Percentiles rank a stretch among this genome's conserved stretches.
These are phyloP conservation scores for Nymphalis polychloros DNA, from an alignment of 2,888 invertebrate species.

Conservation along the genomic window DNA sequence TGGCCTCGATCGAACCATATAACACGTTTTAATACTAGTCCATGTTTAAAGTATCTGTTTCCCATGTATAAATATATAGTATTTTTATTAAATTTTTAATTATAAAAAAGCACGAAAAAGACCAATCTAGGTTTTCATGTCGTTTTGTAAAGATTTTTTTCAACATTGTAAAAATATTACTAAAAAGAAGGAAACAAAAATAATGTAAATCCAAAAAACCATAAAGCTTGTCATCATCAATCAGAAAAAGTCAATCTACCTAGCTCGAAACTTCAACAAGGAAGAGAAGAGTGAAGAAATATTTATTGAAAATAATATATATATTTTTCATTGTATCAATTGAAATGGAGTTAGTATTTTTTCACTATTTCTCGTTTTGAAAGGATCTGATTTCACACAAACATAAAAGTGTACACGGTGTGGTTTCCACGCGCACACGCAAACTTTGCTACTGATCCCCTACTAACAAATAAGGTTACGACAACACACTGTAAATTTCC, in stretches of 20 bases:
- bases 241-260: constrained; percentile 23
- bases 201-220: no score
- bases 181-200: no score
- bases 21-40: neutral
- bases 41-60: no score
- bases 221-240: no score
- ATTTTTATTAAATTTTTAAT: no score
- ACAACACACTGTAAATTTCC: constrained; percentile 52
- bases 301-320: neutral
- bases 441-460: constrained; percentile 72
- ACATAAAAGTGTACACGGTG: constrained; percentile 68
- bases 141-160: no score
- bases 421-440: constrained; percentile 79
- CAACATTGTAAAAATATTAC: no score
- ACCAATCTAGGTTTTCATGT: no score
- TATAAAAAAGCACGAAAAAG: no score
- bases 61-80: no score
- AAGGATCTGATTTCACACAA: constrained; percentile 39
- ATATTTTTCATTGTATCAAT: neutral
- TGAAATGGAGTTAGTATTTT: neutral
- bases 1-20: constrained; percentile 11
- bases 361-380: constrained; percentile 18
- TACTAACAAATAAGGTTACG: constrained; percentile 72
- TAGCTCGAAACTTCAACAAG: constrained; percentile 7
- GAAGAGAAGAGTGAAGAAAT: constrained; percentile 17